Conservation (phyloP, 2,888 invertebrate species). For the Lasioglossum villosulum region DNA sequence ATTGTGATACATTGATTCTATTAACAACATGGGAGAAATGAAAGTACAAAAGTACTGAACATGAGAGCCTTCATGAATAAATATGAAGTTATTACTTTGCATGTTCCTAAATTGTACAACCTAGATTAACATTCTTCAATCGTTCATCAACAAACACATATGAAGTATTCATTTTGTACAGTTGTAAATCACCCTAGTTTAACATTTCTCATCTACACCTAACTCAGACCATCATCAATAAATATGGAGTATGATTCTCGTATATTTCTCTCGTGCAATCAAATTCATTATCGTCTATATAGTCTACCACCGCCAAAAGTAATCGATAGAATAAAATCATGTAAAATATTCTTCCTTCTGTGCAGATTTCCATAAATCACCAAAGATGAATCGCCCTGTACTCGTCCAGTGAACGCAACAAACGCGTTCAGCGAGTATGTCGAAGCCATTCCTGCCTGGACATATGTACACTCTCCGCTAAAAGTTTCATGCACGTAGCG, state of each 20-base stretch:
- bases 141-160: too few species aligned
- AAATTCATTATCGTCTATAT: neutral
- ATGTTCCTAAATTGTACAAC: neutral
- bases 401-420: neutral
- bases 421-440: slow-evolving; percentile 4
- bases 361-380: neutral
- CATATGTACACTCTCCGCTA: neutral
- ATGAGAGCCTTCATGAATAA: neutral
- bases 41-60: neutral
- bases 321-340: neutral
- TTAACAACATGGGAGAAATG: neutral
- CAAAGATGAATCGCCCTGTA: neutral
- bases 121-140: neutral
- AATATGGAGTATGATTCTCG: neutral
- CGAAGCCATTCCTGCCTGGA: neutral
- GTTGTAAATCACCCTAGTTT: neutral
- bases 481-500: neutral
- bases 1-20: neutral
- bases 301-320: neutral
- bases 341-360: neutral
- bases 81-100: neutral
- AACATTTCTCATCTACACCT: neutral
- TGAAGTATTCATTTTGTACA: neutral
- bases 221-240: neutral
- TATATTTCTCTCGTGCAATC: neutral